Evolutionary conservation across 2,113 vertebrate species (phyloP), one percentile per base, ranked within the genome.

Genomic region (Maccullochella peelii): DNA sequence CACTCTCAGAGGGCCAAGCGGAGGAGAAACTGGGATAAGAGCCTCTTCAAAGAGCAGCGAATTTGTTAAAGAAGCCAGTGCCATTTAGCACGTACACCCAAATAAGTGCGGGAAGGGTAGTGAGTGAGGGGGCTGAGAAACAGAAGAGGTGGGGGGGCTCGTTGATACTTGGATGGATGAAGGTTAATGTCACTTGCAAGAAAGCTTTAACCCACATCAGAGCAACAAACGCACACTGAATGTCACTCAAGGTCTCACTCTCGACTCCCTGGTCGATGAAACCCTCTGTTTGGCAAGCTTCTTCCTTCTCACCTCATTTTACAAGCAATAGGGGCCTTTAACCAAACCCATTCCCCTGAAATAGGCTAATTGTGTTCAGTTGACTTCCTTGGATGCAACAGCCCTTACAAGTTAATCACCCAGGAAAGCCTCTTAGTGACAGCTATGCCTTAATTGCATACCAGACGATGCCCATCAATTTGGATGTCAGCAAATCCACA

Each of bases 381-480:
- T 92, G 90, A 94, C 92, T 94, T 93, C 86, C 82, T 92, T 77
- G 81, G 90, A 93, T 91, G 88, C 92, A 94, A 85, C 86, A 82
- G 89, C 79, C 88, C 88, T 94, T 87, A 91, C 87, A 86, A 92
- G 93, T 93, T 94, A 93, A 91, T 94, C 91, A 93, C 58, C 84
- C 91, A 88, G 88, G 82, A 94, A 94, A 94, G 89, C 88, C 87
- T 94, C 91, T 93, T 92, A 94, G 90, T 91, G 91, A 92, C 91
- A 93, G 92, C 75, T 91, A 86, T 80, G 89, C 82, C 81, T 92
- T 91, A 92, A 93, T 93, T 95, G 80, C 92, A 95, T 93, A 86
- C 93, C 91, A 92, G 86, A 89, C 74, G 75, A 81, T 89, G 90
- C 74, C 89, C 88, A 93, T 94, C 91, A 89, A 88, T 93, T 91